Percentiles rank a stretch among this genome's conserved stretches.
These are phyloP conservation scores for Lacerta viridis DNA, from an alignment of 2,797 vertebrate species.

Conservation along the genomic window DNA sequence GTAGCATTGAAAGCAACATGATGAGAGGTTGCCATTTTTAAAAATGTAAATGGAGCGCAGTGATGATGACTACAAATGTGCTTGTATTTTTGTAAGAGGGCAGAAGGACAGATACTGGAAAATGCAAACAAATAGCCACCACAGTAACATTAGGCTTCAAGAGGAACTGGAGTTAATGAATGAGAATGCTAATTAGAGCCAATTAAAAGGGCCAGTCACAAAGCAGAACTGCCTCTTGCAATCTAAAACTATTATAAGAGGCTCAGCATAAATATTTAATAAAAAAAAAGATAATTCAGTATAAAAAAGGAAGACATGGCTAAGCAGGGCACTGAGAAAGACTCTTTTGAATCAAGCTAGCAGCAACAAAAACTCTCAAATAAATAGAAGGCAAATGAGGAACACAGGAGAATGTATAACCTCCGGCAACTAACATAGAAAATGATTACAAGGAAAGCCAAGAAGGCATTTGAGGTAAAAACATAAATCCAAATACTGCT, in stretches of 20 bases:
- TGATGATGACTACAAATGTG: neutral
- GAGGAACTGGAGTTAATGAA: constrained; percentile 6
- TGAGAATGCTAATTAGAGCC: constrained; percentile 6
- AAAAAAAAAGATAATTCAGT: neutral
- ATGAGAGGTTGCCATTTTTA: neutral
- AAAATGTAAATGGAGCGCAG: neutral
- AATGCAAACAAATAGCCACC: neutral
- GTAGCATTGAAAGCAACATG: neutral
- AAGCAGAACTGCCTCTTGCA: neutral
- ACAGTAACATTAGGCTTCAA: neutral
- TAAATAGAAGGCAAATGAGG: neutral
- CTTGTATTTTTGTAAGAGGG: constrained; percentile 15
- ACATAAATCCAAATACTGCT: neutral
- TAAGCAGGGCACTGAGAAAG: neutral
- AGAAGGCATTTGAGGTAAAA: neutral
- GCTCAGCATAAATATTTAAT: neutral
- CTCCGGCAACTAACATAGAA: neutral
- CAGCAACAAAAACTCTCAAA: neutral
- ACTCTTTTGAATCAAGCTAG: neutral
- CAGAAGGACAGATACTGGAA: neutral
- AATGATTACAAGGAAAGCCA: neutral
- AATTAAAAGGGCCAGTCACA: neutral
- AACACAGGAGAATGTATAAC: neutral
- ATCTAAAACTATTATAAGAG: neutral
- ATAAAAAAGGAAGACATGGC: neutral